phyloP scores from a whole-genome alignment of 2,113 vertebrate genomes.

The Stegostoma tigrinum region DNA sequence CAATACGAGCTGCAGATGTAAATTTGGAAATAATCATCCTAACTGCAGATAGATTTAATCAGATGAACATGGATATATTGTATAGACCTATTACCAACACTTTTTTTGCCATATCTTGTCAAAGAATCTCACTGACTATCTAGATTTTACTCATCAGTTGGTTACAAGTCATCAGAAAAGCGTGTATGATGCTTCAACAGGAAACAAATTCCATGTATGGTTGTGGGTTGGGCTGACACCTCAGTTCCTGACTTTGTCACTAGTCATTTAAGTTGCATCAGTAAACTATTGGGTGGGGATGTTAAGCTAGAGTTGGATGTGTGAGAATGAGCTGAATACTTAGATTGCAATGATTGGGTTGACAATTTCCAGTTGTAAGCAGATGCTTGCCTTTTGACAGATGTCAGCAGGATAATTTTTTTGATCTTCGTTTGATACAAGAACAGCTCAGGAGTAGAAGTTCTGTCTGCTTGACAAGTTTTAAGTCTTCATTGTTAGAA shows the following conservation, averaged over 20 bases:
- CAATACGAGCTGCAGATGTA: background rate
- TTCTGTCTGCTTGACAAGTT: background rate
- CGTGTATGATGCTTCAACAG: background rate
- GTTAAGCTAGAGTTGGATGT: background rate
- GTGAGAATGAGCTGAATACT: background rate
- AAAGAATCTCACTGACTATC: background rate
- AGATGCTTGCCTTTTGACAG: conserved; percentile 1
- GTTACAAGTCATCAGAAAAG: background rate
- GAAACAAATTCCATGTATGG: conserved; percentile 13
- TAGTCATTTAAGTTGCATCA: background rate
- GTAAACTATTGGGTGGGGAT: conserved; percentile 5
- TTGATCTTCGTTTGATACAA: background rate
- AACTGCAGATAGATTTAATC: background rate
- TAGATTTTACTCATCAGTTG: background rate
- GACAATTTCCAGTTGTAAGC: background rate
- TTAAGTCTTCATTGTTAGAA: background rate
- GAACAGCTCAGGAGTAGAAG: background rate
- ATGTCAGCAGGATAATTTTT: background rate
- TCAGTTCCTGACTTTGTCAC: background rate
- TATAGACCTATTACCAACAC: background rate
- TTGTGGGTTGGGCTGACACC: background rate
- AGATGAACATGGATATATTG: background rate
- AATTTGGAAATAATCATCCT: background rate
- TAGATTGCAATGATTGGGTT: background rate
- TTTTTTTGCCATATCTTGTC: background rate